A percentile compares a stretch with the other conserved stretches of the same genome.
Evolutionary conservation across 2,888 invertebrate species (phyloP).

Genomic region (Luffia ferchaultella): DNA sequence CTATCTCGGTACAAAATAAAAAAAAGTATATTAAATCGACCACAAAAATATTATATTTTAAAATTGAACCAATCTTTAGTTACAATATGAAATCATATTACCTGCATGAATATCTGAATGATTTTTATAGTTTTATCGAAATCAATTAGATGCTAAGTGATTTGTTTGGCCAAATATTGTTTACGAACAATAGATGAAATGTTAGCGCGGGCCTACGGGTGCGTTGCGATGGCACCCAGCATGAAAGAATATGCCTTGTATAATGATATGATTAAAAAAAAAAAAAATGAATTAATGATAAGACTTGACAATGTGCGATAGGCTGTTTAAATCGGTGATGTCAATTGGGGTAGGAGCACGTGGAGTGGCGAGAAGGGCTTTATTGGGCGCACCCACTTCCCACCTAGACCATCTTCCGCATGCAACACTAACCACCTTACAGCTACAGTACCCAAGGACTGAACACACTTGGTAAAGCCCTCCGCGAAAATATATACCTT

Average conservation of each 20-base stretch:
- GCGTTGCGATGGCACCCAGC: conserved; percentile 30
- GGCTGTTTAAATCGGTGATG: conserved; percentile 33
- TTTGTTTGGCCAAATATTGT: too few species aligned
- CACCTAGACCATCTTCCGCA: background rate
- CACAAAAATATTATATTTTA: too few species aligned
- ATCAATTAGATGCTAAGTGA: too few species aligned
- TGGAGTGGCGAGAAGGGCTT: conserved; percentile 32
- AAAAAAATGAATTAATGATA: conserved; percentile 52
- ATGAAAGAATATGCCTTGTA: conserved; percentile 56
- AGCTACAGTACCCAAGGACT: too few species aligned
- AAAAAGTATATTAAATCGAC: too few species aligned
- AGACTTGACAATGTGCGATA: conserved; percentile 51
- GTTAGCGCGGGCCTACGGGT: background rate
- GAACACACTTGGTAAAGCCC: conserved; percentile 30
- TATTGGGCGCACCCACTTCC: conserved; percentile 20
- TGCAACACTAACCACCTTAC: too few species aligned
- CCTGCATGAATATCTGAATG: too few species aligned
- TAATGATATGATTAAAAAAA: conserved; percentile 53
- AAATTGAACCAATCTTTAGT: too few species aligned
- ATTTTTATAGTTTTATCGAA: too few species aligned
- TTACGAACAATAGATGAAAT: too few species aligned
- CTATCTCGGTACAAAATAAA: too few species aligned
- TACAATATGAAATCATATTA: too few species aligned
- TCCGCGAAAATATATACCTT: conserved; percentile 30
- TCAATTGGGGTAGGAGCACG: conserved; percentile 41